Evolutionary conservation across 2,797 vertebrate species (phyloP), one percentile per base, ranked within the genome.

Genomic region (Leucoraja ocellata): DNA sequence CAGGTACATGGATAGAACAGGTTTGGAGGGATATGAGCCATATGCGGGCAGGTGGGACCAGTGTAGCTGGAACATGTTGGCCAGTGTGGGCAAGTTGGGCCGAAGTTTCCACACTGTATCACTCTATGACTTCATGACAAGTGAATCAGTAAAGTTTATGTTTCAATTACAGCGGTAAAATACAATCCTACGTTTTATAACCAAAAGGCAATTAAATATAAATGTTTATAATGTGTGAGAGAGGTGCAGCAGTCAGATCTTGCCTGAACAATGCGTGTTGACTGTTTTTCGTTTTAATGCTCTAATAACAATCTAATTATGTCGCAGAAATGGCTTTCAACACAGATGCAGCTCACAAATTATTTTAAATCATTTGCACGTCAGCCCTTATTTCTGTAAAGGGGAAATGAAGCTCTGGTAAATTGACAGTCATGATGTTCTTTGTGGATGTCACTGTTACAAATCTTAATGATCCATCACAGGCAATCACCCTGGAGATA

Each of bases 121-220:
- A 54, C 46, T 54, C 46, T 46, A 46, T 46, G 2, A 46, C 46
- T 46, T 46, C 2, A 54, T 54, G 46, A 54, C 46, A 39, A 92
- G 46, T 58, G n/a, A 92, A 76, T 28, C 25, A 91, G 25, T 54
- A 21, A 91, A 46, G 46, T 68, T 91, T 91, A 73, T 54, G 36
- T 91, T 91, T 91, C 90, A 71, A 54, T 91, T 91, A 39, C 71
- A 74, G 90, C 46, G 13, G 46, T 91, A 74, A 74, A 61, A 91
- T 74, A 68, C 36, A 73, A 18, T 74, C 68, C 65, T 73, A 36
- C 23, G 13, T 39, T 74, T 71, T 91, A 74, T 32, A 63, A 86
- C 58, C 18, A 65, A 86, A 83, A 61, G 28, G 28, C 54, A 86
- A 86, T 86, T 86, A 86, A 32, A 28, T 65, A 65, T 86, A 65